phyloP scores from a whole-genome alignment of 2,888 invertebrate genomes.

The Acanthococcus lagerstroemiae region DNA sequence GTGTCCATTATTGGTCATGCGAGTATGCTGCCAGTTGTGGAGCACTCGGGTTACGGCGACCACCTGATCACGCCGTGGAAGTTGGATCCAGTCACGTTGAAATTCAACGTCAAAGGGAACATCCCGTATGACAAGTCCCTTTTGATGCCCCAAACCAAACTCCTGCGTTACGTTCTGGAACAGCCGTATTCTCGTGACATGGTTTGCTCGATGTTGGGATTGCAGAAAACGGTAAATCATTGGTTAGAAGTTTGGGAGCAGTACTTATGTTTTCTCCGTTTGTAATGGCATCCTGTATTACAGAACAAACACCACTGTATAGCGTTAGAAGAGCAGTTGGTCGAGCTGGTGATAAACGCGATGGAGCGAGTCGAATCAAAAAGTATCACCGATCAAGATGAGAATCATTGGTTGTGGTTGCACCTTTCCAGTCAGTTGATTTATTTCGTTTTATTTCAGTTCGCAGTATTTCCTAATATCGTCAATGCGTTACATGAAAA shows the following conservation, averaged over 20 bases:
- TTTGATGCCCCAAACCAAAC: constrained; percentile 74
- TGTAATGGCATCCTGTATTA: too few relatives aligned
- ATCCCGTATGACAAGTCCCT: constrained; percentile 83
- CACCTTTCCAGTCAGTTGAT: constrained; percentile 89
- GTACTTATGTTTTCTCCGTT: too few relatives aligned
- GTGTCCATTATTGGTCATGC: constrained; percentile 84
- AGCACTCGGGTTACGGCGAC: constrained; percentile 82
- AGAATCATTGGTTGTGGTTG: constrained; percentile 64
- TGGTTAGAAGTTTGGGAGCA: constrained; percentile 20
- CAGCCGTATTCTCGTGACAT: constrained; percentile 94
- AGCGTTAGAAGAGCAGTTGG: constrained; percentile 83
- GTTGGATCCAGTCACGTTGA: constrained; percentile 70
- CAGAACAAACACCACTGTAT: constrained; percentile 74
- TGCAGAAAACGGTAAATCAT: constrained; percentile 69
- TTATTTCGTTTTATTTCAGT: constrained; percentile 87
- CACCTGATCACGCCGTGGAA: constrained; percentile 88
- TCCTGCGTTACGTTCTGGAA: constrained; percentile 80
- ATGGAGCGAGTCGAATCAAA: constrained; percentile 78
- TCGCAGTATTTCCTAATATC: constrained; percentile 85
- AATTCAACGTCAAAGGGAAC: constrained; percentile 56
- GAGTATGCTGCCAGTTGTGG: constrained; percentile 86
- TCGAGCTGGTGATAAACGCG: constrained; percentile 78
- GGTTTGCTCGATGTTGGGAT: constrained; percentile 87
- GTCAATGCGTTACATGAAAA: constrained; percentile 80
- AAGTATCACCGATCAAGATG: constrained; percentile 34